phyloP scores from a whole-genome alignment of 2,888 invertebrate genomes.

The Cerceris rybyensis region DNA sequence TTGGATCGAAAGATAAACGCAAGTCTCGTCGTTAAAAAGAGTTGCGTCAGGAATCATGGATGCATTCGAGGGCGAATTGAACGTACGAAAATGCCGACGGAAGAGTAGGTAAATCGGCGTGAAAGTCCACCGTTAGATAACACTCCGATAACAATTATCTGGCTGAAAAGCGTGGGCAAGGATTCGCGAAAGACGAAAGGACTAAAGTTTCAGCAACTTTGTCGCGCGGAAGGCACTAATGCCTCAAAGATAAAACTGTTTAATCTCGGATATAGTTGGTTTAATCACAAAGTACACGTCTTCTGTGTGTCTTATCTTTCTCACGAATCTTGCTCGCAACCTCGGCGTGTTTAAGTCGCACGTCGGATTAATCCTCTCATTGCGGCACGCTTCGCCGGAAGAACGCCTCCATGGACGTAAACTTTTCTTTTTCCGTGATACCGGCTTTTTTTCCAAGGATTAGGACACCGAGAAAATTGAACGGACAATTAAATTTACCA shows the following conservation, averaged over 20 bases:
- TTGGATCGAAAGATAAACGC: conserved; percentile 45
- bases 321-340: not conserved
- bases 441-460: not conserved
- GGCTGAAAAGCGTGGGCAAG: not conserved
- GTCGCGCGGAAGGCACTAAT: too few species aligned
- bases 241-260: not conserved
- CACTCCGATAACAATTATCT: not conserved
- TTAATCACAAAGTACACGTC: not conserved
- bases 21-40: conserved; percentile 39
- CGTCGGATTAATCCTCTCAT: not conserved
- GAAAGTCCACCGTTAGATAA: not conserved
- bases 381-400: too few species aligned
- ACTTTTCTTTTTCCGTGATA: not conserved
- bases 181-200: too few species aligned
- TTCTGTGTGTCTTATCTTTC: not conserved
- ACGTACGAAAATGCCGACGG: not conserved
- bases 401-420: too few species aligned
- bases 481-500: too few species aligned
- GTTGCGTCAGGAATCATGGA: conserved; percentile 1
- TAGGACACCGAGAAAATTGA: too few species aligned
- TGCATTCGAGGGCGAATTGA: not conserved
- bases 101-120: conserved; percentile 4
- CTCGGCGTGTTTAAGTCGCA: not conserved
- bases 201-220: too few species aligned
- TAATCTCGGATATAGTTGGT: not conserved